Evolutionary conservation across 2,113 vertebrate species (phyloP).

Genomic region (Globicephala melas): DNA sequence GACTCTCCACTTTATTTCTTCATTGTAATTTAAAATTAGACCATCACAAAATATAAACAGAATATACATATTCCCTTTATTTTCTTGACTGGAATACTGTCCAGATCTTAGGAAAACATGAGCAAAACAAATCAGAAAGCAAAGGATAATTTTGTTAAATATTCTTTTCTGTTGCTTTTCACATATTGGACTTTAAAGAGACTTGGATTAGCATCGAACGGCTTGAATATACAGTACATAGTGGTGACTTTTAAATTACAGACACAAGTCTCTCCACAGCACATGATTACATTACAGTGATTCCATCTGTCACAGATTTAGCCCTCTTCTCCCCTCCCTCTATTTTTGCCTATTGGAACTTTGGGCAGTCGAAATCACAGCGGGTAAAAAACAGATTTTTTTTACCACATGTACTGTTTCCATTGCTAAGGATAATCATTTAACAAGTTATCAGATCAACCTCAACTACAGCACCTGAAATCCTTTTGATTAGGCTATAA

Average conservation of each 20-base stretch:
- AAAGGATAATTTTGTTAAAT: slow-evolving; percentile 20
- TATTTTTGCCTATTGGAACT: slow-evolving; percentile 1
- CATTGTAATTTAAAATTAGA: slow-evolving; percentile 33
- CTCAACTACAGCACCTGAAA: slow-evolving; percentile 16
- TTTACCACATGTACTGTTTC: not conserved
- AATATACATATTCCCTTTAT: not conserved
- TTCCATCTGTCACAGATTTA: slow-evolving; percentile 5
- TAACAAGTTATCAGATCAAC: slow-evolving; percentile 31
- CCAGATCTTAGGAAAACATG: slow-evolving; percentile 26
- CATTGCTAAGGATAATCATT: not conserved
- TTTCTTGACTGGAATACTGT: not conserved
- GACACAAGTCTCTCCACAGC: not conserved
- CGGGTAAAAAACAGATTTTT: not conserved
- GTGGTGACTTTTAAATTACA: not conserved
- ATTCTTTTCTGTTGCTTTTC: not conserved
- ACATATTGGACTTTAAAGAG: slow-evolving; percentile 41
- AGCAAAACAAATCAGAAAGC: slow-evolving; percentile 20
- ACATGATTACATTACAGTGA: not conserved
- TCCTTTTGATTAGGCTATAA: slow-evolving; percentile 2
- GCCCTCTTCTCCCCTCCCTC: not conserved
- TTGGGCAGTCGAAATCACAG: not conserved
- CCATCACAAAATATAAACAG: not conserved
- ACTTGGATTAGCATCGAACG: not conserved
- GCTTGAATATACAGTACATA: not conserved
- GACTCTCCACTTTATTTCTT: slow-evolving; percentile 1